These are phyloP conservation scores for Drosophila rellima DNA, from an alignment of 2,888 invertebrate species.

Conservation along the genomic window DNA sequence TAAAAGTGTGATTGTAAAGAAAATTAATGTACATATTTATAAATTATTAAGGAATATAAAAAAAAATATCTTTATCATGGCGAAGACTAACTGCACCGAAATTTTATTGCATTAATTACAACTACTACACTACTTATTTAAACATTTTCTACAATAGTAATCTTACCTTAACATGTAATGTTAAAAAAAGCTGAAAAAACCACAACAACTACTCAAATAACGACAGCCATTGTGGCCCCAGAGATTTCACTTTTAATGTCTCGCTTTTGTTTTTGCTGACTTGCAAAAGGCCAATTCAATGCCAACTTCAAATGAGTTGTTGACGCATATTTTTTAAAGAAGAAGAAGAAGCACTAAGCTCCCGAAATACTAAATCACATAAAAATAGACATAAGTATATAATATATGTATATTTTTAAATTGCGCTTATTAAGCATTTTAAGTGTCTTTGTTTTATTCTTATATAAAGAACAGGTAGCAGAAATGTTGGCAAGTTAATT, in stretches of 20 bases:
- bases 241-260: slow-evolving; percentile 70
- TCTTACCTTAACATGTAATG: not conserved
- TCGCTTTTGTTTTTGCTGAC: slow-evolving; percentile 44
- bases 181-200: not conserved
- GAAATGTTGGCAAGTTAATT: slow-evolving; percentile 1
- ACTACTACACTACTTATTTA: not conserved
- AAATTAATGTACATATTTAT: slow-evolving; percentile 6
- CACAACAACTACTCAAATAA: not conserved
- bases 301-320: slow-evolving; percentile 57
- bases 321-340: slow-evolving; percentile 44
- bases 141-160: not conserved
- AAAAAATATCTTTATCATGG: not conserved
- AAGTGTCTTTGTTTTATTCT: slow-evolving; percentile 22
- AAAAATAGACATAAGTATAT: slow-evolving; percentile 17
- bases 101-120: not conserved
- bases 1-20: slow-evolving; percentile 45
- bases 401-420: not conserved
- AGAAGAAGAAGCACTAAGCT: slow-evolving; percentile 22
- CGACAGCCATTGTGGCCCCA: slow-evolving; percentile 12
- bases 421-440: no score
- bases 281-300: slow-evolving; percentile 63
- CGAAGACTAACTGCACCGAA: not conserved
- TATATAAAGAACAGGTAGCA: slow-evolving; percentile 36
- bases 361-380: slow-evolving; percentile 25
- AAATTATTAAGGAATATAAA: not conserved